Evolutionary conservation across 1,140 invertebrate genomes (phyloP), one percentile per base, ranked within the genome.

Genomic region (Euschistus heros): DNA sequence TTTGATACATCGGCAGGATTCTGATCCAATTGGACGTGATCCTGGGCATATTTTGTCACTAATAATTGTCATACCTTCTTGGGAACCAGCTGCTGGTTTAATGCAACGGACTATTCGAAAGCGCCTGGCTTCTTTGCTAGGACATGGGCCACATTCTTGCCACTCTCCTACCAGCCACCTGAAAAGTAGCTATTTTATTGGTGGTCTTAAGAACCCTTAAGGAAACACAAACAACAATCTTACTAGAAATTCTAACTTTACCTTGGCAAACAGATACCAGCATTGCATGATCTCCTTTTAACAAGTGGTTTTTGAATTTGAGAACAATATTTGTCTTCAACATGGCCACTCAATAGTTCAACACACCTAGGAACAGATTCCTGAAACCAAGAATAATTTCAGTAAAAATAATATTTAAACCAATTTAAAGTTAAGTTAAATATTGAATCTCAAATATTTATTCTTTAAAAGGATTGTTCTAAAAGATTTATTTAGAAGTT

Each of bases 101-200:
- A 47, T n/a, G 26, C 62, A 63, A 5, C 24, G 15, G 8, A 63
- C 44, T n/a, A 27, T n/a, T 5, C 62, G 62, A 50, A 63, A 63
- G 3, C 30, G 37, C 44, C 46, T 63, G 6, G 62, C 63, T 17
- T 65, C 30, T 18, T 27, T 27, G 46, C 46, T 46, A 13, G 62
- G 62, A 20, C 62, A 63, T 30, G 62, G 62, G 13, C 62, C 62
- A 26, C 74, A 74, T 14, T 71, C 69, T 66, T 73, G 70, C 74
- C 75, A 76, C 24, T 76, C 73, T 62, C 74, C 74, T 20, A 76
- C 70, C 66, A 75, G 71, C 75, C 75, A 75, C 65, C 75, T 75
- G 52, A 46, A 66, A 65, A 47, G 30, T 33, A 66, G 24, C 52
- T 30, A 7, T 2, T 30, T n/a, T 30, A 30, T 4, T 30, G 27